Percentiles rank a stretch among this genome's conserved stretches.
These are phyloP conservation scores for Cerceris ruficornis DNA, from an alignment of 2,888 invertebrate genomes.

Conservation along the genomic window DNA sequence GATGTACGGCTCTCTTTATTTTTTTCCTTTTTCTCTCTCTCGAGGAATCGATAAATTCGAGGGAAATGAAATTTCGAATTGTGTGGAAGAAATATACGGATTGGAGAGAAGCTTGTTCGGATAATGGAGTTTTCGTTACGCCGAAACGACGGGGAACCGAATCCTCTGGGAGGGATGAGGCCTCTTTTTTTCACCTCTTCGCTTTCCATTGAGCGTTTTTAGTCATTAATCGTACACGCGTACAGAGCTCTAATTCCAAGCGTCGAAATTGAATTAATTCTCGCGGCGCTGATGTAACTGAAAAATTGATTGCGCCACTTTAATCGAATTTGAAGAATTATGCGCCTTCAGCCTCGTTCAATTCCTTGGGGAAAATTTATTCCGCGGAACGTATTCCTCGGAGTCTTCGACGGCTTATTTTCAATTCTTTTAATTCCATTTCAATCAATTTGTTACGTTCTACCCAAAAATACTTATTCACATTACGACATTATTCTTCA, in stretches of 20 bases:
- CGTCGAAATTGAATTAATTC: conserved; percentile 49
- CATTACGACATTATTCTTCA: too few species aligned
- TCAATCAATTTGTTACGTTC: too few species aligned
- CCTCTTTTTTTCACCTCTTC: conserved; percentile 22
- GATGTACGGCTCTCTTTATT: background rate
- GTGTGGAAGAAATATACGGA: conserved; percentile 49
- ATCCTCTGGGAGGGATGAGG: conserved; percentile 56
- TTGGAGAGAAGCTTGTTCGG: conserved; percentile 51
- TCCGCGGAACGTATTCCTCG: too few species aligned
- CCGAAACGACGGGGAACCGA: conserved; percentile 52
- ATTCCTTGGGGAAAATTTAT: too few species aligned
- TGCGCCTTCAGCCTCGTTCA: too few species aligned
- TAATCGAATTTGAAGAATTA: background rate
- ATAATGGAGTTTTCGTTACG: conserved; percentile 63
- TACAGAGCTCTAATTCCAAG: conserved; percentile 50
- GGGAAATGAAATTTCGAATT: conserved; percentile 49
- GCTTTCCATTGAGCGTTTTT: conserved; percentile 49
- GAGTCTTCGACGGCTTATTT: too few species aligned
- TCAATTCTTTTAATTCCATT: too few species aligned
- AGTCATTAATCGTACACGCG: conserved; percentile 48
- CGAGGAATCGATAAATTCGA: conserved; percentile 21
- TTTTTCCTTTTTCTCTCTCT: background rate
- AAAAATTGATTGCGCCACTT: conserved; percentile 45
- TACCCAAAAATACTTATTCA: too few species aligned
- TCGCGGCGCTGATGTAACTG: conserved; percentile 31